phyloP scores from a whole-genome alignment of 2,113 vertebrate genomes.

The Marcusenius ussheri region DNA sequence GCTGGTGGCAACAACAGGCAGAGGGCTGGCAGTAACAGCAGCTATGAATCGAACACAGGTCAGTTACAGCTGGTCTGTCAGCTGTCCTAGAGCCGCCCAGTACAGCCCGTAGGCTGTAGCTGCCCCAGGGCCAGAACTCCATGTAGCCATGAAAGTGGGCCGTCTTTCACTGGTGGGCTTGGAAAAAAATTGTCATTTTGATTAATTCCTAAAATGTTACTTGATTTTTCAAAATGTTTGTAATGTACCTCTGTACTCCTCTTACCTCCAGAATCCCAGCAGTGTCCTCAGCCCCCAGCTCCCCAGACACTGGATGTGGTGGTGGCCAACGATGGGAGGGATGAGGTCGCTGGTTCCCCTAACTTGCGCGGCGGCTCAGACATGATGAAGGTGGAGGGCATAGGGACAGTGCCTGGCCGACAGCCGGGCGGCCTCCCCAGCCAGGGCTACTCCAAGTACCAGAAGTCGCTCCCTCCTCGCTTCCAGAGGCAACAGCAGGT shows the following conservation, averaged over 20 bases:
- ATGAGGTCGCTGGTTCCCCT: slow-evolving; percentile 49
- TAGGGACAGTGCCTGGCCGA: slow-evolving; percentile 48
- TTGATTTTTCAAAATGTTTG: not conserved
- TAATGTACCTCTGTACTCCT: not conserved
- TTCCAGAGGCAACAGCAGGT: slow-evolving; percentile 93
- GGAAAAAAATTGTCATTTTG: not conserved
- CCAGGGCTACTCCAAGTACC: slow-evolving; percentile 81
- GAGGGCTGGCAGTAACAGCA: slow-evolving; percentile 69
- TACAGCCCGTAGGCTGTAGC: not conserved
- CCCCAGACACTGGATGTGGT: slow-evolving; percentile 50
- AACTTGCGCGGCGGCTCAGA: slow-evolving; percentile 47
- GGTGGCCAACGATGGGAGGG: slow-evolving; percentile 59
- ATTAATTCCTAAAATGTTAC: not conserved
- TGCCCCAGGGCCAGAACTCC: not conserved
- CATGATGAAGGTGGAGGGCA: slow-evolving; percentile 61
- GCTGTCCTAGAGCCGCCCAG: not conserved
- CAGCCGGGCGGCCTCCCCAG: slow-evolving; percentile 52
- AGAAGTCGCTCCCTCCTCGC: slow-evolving; percentile 84
- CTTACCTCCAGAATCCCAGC: slow-evolving; percentile 55
- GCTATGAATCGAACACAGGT: slow-evolving; percentile 71
- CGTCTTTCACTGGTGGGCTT: not conserved
- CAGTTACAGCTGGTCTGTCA: slow-evolving; percentile 5
- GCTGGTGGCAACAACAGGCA: slow-evolving; percentile 37
- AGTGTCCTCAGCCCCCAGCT: slow-evolving; percentile 50
- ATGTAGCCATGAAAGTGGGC: not conserved